Conservation (phyloP, 2,888 invertebrate genomes). For the Oscheius sp. region DNA sequence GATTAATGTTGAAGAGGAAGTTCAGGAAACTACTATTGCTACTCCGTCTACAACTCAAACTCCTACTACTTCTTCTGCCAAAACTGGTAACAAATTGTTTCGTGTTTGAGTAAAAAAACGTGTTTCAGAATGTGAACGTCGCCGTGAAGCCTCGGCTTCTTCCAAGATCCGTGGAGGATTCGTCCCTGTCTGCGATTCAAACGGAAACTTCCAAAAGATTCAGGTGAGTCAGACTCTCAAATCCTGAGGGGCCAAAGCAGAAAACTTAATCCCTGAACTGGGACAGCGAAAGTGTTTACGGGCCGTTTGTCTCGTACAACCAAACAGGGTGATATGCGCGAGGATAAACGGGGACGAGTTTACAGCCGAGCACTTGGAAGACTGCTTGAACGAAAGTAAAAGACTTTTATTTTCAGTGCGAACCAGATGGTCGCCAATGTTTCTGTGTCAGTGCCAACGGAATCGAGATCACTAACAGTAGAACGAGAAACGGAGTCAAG, state of each 20-base stretch:
- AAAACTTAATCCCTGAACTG: conserved; percentile 32
- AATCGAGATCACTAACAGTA: conserved; percentile 70
- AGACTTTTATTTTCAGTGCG: conserved; percentile 72
- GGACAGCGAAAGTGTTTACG: conserved; percentile 33
- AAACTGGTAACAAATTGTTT: conserved; percentile 9
- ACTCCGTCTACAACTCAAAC: conserved; percentile 38
- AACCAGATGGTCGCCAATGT: conserved; percentile 75
- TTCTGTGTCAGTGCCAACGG: conserved; percentile 75
- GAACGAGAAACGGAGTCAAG: conserved; percentile 55
- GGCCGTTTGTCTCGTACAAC: conserved; percentile 27
- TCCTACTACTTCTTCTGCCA: conserved; percentile 39
- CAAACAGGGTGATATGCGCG: conserved; percentile 18
- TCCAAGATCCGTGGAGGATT: conserved; percentile 74
- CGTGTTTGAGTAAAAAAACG: neutral
- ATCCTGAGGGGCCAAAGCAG: conserved; percentile 7
- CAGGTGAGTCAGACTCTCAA: conserved; percentile 45
- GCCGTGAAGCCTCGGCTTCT: conserved; percentile 53
- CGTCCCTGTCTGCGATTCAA: conserved; percentile 75
- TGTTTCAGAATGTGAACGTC: conserved; percentile 64
- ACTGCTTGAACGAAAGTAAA: neutral
- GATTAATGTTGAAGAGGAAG: conserved; percentile 11
- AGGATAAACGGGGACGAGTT: conserved; percentile 22
- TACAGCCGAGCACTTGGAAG: neutral
- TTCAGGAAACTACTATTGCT: conserved; percentile 37
- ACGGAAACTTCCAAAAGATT: conserved; percentile 73